Base-by-base conservation (phyloP, 2,888 invertebrate species). In the Protonemura montana region DNA sequence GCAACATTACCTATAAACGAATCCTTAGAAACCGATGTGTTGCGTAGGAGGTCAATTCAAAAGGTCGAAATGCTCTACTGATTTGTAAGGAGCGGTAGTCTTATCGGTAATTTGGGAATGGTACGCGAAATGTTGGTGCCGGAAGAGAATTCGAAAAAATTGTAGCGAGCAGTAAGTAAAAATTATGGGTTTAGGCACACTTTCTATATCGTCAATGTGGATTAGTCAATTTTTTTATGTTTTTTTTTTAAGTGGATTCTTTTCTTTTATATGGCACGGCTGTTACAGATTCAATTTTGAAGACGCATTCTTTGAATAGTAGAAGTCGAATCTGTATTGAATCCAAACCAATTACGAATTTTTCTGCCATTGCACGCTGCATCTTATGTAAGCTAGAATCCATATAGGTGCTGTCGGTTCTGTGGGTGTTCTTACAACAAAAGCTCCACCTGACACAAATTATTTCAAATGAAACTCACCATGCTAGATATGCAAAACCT, bases 1-100 rank as follows among this genome's bases (percentile, higher is more conserved):
- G 28, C 78, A 5, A 78, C 78, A 78, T 78, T 78, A 78, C 78
- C 28, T 78, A 78, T 78, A 26, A 78, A 78, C 78, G 78, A 78
- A 78, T 78, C 78, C 78, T 26, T 27, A 78, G 78, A 78, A 59
- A 78, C 78, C 26, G 26, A 78, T 78, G 78, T 78, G 21, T 78
- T 78, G 27, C n/a, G 78, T 78, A 78, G 26, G 78, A 28, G 78
- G 78, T 78, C 78, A 78, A 78, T 27, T 25, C 26, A 26, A 28
- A 59, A 78, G 78, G 78, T 78, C 78, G 78, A 5, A 78, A 78
- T 78, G 78, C 28, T 27, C 78, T 27, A n/a, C 78, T 78, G 78
- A 78, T 78, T 59, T 59, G 59, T 78, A 16, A 25, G 78, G 78
- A 27, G 78, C 28, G 78, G 5, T 35, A 35, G 59, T 59, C 59